Conservation (phyloP, 2,888 invertebrate species). For the Dichetophora obliterata region DNA sequence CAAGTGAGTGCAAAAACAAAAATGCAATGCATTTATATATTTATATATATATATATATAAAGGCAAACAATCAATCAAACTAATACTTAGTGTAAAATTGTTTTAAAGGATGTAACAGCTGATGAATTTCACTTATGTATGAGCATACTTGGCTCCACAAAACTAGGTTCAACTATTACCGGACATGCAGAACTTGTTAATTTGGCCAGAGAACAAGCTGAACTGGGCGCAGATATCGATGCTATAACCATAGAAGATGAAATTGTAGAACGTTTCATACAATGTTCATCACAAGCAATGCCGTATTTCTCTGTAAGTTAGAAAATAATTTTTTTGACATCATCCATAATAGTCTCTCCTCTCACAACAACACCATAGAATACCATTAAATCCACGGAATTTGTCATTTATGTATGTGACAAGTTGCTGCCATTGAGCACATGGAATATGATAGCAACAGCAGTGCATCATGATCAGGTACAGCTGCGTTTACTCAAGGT, state of each 20-base stretch:
- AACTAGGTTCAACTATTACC: conserved; percentile 82
- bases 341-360: conserved; percentile 42
- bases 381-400: conserved; percentile 87
- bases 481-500: conserved; percentile 87
- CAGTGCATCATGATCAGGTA: conserved; percentile 75
- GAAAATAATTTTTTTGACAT: background rate
- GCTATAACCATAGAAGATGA: conserved; percentile 74
- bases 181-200: conserved; percentile 91
- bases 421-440: conserved; percentile 83
- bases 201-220: conserved; percentile 87
- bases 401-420: conserved; percentile 86
- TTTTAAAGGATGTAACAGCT: conserved; percentile 84
- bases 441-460: conserved; percentile 75
- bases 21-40: conserved; percentile 5
- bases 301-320: conserved; percentile 88
- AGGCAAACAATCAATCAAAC: background rate
- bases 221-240: conserved; percentile 78
- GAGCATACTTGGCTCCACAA: conserved; percentile 85
- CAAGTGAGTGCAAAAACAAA: conserved; percentile 71
- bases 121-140: conserved; percentile 93
- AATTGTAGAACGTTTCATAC: conserved; percentile 82
- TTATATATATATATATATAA: no score
- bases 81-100: background rate
- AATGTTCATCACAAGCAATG: conserved; percentile 87
- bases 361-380: conserved; percentile 72